Conservation (phyloP, 1,140 invertebrate species). For the Pachyrhynchus sulphureomaculatus region DNA sequence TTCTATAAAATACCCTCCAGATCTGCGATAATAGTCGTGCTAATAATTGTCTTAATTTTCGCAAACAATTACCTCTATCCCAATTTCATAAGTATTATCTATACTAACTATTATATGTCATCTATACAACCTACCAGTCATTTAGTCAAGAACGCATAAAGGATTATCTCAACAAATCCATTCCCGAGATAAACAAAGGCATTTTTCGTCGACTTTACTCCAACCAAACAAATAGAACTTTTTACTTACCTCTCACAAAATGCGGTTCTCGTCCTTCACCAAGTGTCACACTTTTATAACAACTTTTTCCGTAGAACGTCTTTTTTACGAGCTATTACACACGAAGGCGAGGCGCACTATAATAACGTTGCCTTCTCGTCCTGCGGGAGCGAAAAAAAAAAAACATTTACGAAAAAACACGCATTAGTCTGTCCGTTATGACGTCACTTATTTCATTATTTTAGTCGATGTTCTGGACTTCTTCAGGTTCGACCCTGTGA, state of each 20-base stretch:
- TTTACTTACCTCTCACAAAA: slow-evolving; percentile 11
- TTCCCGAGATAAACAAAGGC: too few relatives aligned
- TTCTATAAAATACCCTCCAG: too few relatives aligned
- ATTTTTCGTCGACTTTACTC: too few relatives aligned
- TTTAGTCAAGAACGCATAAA: too few relatives aligned
- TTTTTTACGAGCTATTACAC: not conserved
- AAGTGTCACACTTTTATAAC: slow-evolving; percentile 14
- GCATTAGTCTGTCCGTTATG: not conserved
- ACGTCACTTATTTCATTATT: slow-evolving; percentile 13
- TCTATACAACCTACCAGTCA: too few relatives aligned
- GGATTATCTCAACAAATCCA: too few relatives aligned
- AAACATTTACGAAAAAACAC: slow-evolving; percentile 12
- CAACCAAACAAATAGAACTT: slow-evolving; percentile 12
- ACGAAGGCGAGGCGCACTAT: not conserved
- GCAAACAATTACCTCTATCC: too few relatives aligned
- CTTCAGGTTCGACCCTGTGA: not conserved
- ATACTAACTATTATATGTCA: too few relatives aligned
- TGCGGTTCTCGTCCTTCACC: slow-evolving; percentile 9
- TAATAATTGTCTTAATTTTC: too few relatives aligned
- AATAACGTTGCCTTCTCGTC: slow-evolving; percentile 6
- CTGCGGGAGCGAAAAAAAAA: slow-evolving; percentile 7
- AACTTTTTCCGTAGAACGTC: not conserved
- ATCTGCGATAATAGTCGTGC: too few relatives aligned
- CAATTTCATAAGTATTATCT: too few relatives aligned
- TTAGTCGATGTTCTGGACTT: not conserved